A percentile compares a stretch with the other conserved stretches of the same genome.
Conservation (phyloP, 2,797 vertebrate genomes). For the Rhyacichthys aspro region DNA sequence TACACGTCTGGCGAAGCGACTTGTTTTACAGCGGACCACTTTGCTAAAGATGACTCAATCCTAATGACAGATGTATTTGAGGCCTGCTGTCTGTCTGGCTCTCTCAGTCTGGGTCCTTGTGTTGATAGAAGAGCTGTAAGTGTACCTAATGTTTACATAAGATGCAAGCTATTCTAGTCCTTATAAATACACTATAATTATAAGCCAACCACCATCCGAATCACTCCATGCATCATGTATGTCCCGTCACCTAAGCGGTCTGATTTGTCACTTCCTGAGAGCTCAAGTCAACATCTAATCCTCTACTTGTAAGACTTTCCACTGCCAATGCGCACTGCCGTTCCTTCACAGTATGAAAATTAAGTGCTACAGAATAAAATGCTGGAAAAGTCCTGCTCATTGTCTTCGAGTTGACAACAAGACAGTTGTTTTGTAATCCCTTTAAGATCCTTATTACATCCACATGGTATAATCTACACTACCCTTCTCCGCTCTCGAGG, state of each 20-base stretch:
- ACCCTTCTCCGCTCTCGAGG: conserved; percentile 34
- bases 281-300: conserved; percentile 51
- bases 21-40: conserved; percentile 51
- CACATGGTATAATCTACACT: conserved; percentile 36
- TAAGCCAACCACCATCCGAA: conserved; percentile 48
- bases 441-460: conserved; percentile 56
- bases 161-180: conserved; percentile 52
- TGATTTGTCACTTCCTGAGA: conserved; percentile 64
- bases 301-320: conserved; percentile 44
- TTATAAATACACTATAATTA: conserved; percentile 47
- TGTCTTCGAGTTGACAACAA: conserved; percentile 59
- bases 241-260: conserved; percentile 24
- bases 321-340: conserved; percentile 49
- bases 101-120: conserved; percentile 23
- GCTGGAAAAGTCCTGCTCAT: conserved; percentile 81
- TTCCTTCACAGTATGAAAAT: conserved; percentile 85
- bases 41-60: conserved; percentile 61
- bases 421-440: conserved; percentile 54
- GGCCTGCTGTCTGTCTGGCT: conserved; percentile 36
- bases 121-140: conserved; percentile 31
- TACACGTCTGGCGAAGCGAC: conserved; percentile 14
- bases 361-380: conserved; percentile 87
- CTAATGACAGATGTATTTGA: conserved; percentile 61
- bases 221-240: conserved; percentile 17
- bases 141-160: conserved; percentile 54